These are phyloP conservation scores for Tryphoninae sp. DNA, from an alignment of 2,888 invertebrate genomes.

Conservation along the genomic window DNA sequence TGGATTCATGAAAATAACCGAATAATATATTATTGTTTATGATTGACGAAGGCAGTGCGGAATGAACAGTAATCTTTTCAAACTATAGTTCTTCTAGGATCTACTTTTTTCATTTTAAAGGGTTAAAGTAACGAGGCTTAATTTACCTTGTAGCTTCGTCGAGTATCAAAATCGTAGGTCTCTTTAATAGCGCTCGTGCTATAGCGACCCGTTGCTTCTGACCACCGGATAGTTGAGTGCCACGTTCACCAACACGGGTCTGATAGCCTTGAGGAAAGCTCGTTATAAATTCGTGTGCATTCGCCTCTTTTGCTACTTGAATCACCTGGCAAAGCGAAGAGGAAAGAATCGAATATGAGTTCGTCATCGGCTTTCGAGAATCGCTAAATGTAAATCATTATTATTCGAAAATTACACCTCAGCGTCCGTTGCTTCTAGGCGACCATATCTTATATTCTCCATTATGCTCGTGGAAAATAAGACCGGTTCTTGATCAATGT, in stretches of 20 bases:
- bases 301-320: constrained; percentile 92
- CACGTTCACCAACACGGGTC: constrained; percentile 94
- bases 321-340: constrained; percentile 83
- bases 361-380: background rate
- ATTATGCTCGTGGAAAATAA: constrained; percentile 94
- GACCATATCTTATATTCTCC: constrained; percentile 97
- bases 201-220: constrained; percentile 98
- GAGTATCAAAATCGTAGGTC: constrained; percentile 92
- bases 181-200: constrained; percentile 95
- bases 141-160: constrained; percentile 96
- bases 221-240: constrained; percentile 95
- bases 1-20: constrained; percentile 78
- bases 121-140: background rate
- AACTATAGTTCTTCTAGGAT: constrained; percentile 7
- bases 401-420: constrained; percentile 83
- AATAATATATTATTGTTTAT: background rate
- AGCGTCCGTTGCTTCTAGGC: constrained; percentile 86
- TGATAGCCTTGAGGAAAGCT: constrained; percentile 92
- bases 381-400: constrained; percentile 1
- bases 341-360: background rate
- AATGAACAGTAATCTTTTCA: background rate
- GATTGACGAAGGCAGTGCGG: no score
- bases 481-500: constrained; percentile 96
- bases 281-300: constrained; percentile 94
- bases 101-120: background rate